phyloP scores from a whole-genome alignment of 2,797 vertebrate species.

The Varecia variegata region DNA sequence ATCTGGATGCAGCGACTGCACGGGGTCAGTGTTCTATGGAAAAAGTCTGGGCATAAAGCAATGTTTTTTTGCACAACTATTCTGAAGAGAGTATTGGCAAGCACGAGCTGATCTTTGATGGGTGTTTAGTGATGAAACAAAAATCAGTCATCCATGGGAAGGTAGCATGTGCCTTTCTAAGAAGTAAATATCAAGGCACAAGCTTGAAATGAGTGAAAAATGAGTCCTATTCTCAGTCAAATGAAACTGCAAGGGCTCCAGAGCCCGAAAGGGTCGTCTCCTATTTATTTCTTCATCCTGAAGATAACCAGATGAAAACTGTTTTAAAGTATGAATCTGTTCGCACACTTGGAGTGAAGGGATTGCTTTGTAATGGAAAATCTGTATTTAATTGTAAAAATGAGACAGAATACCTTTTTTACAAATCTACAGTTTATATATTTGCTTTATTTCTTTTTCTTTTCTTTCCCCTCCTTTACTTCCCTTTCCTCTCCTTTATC shows the following conservation, averaged over 20 bases:
- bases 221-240: slow-evolving; percentile 22
- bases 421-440: neutral
- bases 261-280: neutral
- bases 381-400: slow-evolving; percentile 37
- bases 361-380: slow-evolving; percentile 22
- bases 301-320: slow-evolving; percentile 52
- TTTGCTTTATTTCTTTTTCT: neutral
- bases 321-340: neutral
- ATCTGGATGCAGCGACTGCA: neutral
- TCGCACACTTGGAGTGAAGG: neutral
- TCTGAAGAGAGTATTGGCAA: neutral
- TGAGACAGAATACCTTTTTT: neutral
- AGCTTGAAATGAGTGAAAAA: slow-evolving; percentile 10
- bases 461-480: neutral
- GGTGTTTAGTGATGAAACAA: neutral
- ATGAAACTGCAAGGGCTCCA: neutral
- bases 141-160: neutral
- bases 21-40: neutral
- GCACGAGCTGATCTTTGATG: neutral
- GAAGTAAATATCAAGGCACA: neutral
- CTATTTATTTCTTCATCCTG: slow-evolving; percentile 10
- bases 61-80: neutral
- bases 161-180: neutral
- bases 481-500: neutral
- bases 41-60: neutral